A percentile compares a stretch with the other conserved stretches of the same genome.
phyloP scores from a whole-genome alignment of 1,140 invertebrate genomes.

The Thaumetopoea pityocampa region DNA sequence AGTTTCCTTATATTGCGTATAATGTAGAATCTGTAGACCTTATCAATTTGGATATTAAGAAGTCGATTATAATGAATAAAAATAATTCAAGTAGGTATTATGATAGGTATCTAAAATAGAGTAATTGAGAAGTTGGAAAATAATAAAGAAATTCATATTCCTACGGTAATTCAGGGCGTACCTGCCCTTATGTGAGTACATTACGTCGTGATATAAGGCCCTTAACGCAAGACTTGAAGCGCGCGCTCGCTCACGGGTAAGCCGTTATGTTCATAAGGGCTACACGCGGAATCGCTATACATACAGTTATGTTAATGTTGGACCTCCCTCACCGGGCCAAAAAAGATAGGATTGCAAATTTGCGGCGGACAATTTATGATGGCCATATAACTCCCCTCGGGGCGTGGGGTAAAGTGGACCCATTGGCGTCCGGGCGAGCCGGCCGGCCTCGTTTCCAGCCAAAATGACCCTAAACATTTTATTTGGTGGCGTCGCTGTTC shows the following conservation, averaged over 20 bases:
- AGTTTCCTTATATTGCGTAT: no score
- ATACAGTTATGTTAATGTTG: constrained; percentile 65
- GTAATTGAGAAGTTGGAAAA: no score
- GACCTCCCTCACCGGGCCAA: constrained; percentile 48
- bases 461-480: constrained; percentile 73
- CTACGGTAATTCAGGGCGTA: constrained; percentile 10
- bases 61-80: no score
- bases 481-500: constrained; percentile 60
- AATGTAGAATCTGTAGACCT: no score
- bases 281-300: constrained; percentile 44
- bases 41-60: no score
- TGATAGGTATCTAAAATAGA: no score
- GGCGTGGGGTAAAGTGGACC: constrained; percentile 60
- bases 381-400: constrained; percentile 56
- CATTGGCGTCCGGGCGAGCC: constrained; percentile 65
- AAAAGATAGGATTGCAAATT: constrained; percentile 76
- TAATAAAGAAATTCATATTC: constrained; percentile 16
- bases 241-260: constrained; percentile 10
- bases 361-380: constrained; percentile 73
- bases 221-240: constrained; percentile 8
- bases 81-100: no score
- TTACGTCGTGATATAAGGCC: constrained; percentile 14
- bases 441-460: constrained; percentile 52
- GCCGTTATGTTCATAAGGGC: constrained; percentile 48
- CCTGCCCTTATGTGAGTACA: constrained; percentile 13